A percentile compares a stretch with the other conserved stretches of the same genome.
Evolutionary conservation across 2,888 invertebrate species (phyloP).

Genomic region (Watsonalla binaria): DNA sequence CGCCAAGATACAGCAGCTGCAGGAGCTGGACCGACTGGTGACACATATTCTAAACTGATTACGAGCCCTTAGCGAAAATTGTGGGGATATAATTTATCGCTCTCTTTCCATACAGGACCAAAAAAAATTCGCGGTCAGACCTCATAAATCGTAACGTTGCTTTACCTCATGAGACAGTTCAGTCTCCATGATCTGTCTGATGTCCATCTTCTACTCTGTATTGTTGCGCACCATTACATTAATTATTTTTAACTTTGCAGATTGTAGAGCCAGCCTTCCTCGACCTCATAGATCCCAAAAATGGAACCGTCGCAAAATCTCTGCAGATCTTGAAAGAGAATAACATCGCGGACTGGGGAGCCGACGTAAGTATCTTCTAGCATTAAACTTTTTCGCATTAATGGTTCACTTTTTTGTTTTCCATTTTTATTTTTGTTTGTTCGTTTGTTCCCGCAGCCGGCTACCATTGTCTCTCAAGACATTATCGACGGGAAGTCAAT

Average conservation of each 20-base stretch:
- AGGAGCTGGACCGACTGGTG: slow-evolving; percentile 59
- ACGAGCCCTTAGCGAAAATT: slow-evolving; percentile 62
- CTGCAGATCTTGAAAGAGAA: slow-evolving; percentile 83
- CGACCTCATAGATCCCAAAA: slow-evolving; percentile 80
- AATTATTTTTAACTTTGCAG: slow-evolving; percentile 25
- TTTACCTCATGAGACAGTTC: no score
- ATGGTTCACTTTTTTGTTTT: background rate
- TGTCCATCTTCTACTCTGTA: no score
- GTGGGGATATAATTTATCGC: slow-evolving; percentile 62
- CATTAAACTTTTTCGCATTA: background rate
- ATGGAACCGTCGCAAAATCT: slow-evolving; percentile 78
- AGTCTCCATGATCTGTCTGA: no score
- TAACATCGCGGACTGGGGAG: slow-evolving; percentile 90
- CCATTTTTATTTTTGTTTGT: slow-evolving; percentile 10
- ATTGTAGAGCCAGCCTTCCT: slow-evolving; percentile 89
- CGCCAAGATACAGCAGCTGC: slow-evolving; percentile 71
- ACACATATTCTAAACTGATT: no score
- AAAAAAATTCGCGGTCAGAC: no score
- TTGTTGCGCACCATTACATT: no score
- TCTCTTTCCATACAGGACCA: background rate
- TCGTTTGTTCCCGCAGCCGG: slow-evolving; percentile 44
- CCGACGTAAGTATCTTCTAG: slow-evolving; percentile 80
- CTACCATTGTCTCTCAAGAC: slow-evolving; percentile 71
- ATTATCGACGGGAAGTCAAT: slow-evolving; percentile 76
- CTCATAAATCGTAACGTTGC: no score